Evolutionary conservation across 2,888 invertebrate genomes (phyloP), one percentile per base, ranked within the genome.

Genomic region (Xestia xanthographa): DNA sequence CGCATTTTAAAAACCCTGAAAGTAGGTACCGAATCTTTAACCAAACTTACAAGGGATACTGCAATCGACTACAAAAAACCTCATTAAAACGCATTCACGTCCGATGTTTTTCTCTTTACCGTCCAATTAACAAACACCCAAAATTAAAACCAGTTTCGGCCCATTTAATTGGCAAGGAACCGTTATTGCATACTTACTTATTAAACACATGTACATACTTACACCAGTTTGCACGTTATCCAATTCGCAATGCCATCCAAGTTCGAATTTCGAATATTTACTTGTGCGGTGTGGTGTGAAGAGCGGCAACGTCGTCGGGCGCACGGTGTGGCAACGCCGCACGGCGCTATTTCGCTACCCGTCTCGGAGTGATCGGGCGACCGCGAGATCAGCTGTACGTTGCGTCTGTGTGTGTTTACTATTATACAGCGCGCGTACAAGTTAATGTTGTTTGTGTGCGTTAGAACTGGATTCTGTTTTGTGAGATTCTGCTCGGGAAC

Each of bases 231-330:
- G 87, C 84, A 89, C 89, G 90, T 90, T 92, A 91, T 89, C 89
- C 90, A 90, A 91, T 91, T 93, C 90, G 92, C 92, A 92, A 92
- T 92, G 90, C 91, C 92, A 93, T 94, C 92, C 93, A 92, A 93
- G 91, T 92, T 91, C 90, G 92, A 92, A 92, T 90, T 92, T 91
- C 90, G 92, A 91, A 90, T 93, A 91, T 92, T 92, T 90, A 92
- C 92, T 91, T 88, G 88, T 86, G 87, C 86, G 85, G 91, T 85
- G 88, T 90, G 85, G 91, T 84, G 88, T 89, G 71, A 91, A 89
- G 89, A 88, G 89, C 90, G 93, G 93, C 94, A 94, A 93, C 94
- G 87, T 80, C 69, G 78, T 80, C 69, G 78, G 70, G 75, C 74
- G 83, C 74, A 68, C 92, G 90, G 89, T 86, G 88, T 89, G 93